These are phyloP conservation scores for Hystrix cristata DNA, from an alignment of 2,113 vertebrate species.

Conservation along the genomic window DNA sequence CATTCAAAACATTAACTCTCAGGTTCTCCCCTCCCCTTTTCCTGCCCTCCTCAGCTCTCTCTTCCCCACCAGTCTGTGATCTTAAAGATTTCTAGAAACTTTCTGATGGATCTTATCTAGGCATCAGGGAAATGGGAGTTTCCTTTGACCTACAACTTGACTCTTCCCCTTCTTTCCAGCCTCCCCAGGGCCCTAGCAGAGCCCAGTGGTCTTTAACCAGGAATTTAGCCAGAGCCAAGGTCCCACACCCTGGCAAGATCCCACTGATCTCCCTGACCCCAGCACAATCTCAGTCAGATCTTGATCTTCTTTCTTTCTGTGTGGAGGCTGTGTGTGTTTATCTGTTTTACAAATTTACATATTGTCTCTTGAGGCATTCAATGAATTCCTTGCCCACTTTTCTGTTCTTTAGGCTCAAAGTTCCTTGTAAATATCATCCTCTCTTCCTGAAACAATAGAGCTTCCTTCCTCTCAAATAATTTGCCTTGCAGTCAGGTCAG, in stretches of 20 bases:
- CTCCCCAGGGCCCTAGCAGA: not conserved
- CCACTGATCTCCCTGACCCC: fast-evolving
- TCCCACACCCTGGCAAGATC: not conserved
- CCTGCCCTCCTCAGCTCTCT: not conserved
- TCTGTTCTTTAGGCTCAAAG: conserved; percentile 42
- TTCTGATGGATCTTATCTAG: not conserved
- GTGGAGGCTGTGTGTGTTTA: not conserved
- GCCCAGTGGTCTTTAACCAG: conserved; percentile 2
- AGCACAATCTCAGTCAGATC: not conserved
- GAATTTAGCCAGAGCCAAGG: conserved; percentile 1
- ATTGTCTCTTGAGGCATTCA: not conserved
- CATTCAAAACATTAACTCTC: conserved; percentile 8
- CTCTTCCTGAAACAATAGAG: not conserved
- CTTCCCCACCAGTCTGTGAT: not conserved
- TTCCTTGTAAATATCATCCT: conserved; percentile 30
- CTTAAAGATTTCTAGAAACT: conserved; percentile 54
- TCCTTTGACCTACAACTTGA: conserved; percentile 31
- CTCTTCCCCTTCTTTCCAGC: not conserved
- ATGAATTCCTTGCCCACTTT: not conserved
- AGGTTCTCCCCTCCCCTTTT: not conserved
- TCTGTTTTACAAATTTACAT: conserved; percentile 19
- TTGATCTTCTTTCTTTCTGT: not conserved
- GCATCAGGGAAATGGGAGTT: not conserved
- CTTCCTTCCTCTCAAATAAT: not conserved
- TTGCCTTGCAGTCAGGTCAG: not conserved